Evolutionary conservation across 2,113 vertebrate species (phyloP).

Genomic region (Ia io): DNA sequence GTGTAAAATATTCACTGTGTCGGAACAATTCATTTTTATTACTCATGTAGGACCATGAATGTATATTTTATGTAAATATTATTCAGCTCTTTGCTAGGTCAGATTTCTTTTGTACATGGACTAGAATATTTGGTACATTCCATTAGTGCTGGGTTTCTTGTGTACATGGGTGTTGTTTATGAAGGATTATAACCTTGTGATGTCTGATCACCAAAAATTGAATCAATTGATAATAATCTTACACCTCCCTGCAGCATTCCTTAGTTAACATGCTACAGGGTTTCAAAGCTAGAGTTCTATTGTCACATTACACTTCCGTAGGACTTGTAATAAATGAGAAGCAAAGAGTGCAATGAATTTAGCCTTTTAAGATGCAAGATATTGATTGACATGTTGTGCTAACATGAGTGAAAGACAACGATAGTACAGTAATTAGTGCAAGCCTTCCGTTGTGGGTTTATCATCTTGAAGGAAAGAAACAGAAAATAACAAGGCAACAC

Average conservation of each 20-base stretch:
- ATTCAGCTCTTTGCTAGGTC: background rate
- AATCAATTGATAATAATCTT: constrained; percentile 63
- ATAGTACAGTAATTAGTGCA: constrained; percentile 44
- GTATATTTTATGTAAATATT: background rate
- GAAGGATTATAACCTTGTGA: constrained; percentile 34
- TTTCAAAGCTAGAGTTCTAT: constrained; percentile 49
- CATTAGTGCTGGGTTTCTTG: background rate
- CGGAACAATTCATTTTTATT: background rate
- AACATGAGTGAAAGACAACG: background rate
- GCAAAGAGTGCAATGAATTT: constrained; percentile 21
- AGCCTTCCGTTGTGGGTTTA: background rate
- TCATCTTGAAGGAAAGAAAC: constrained; percentile 8
- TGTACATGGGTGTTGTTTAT: background rate
- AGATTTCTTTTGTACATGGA: background rate
- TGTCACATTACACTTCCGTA: constrained; percentile 37
- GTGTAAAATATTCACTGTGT: background rate
- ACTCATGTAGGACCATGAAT: background rate
- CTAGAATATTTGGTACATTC: background rate
- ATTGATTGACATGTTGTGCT: constrained; percentile 34
- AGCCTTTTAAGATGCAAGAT: constrained; percentile 54
- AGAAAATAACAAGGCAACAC: constrained; percentile 27
- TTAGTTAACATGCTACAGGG: constrained; percentile 53
- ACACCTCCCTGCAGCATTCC: constrained; percentile 41
- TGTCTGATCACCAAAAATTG: constrained; percentile 32
- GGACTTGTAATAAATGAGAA: background rate